Evolutionary conservation across 2,113 vertebrate genomes (phyloP).

Genomic region (Anguilla rostrata): DNA sequence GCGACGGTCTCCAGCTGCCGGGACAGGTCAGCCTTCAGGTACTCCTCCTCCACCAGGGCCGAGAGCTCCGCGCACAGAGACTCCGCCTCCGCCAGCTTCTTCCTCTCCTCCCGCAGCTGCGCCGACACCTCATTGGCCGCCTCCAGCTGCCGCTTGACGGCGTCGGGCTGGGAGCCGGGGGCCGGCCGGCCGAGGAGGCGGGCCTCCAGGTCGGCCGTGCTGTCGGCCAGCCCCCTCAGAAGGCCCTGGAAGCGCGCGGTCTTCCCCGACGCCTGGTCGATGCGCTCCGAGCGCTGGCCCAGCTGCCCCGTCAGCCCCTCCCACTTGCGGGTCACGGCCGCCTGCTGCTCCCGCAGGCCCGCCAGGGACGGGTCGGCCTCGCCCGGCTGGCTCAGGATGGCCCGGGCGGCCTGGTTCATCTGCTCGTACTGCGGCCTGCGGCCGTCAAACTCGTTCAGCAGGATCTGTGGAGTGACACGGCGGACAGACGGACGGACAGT

Average conservation of each 20-base stretch:
- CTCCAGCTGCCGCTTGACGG: conserved; percentile 85
- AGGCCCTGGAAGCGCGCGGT: conserved; percentile 84
- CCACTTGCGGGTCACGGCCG: conserved; percentile 85
- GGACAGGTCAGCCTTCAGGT: conserved; percentile 86
- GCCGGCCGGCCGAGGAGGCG: conserved; percentile 76
- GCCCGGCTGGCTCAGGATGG: conserved; percentile 77
- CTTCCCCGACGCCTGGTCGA: conserved; percentile 84
- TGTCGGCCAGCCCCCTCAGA: conserved; percentile 75
- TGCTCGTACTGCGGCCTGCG: conserved; percentile 88
- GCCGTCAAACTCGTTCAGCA: conserved; percentile 95
- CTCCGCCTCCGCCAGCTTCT: conserved; percentile 78
- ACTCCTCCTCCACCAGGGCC: conserved; percentile 85
- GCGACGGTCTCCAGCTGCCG: conserved; percentile 85
- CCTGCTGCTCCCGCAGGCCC: conserved; percentile 78
- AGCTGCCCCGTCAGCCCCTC: conserved; percentile 81
- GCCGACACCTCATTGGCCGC: conserved; percentile 75
- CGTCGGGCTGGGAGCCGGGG: conserved; percentile 79
- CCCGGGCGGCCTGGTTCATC: conserved; percentile 74
- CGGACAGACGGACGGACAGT: neutral
- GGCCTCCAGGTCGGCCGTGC: conserved; percentile 72
- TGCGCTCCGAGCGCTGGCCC: conserved; percentile 78
- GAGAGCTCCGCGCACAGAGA: conserved; percentile 80
- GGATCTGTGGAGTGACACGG: conserved; percentile 72
- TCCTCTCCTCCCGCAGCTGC: conserved; percentile 80
- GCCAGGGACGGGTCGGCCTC: conserved; percentile 69